Evolutionary conservation across 2,113 vertebrate species (phyloP), one percentile per base, ranked within the genome.

Genomic region (Patagioenas fasciata): DNA sequence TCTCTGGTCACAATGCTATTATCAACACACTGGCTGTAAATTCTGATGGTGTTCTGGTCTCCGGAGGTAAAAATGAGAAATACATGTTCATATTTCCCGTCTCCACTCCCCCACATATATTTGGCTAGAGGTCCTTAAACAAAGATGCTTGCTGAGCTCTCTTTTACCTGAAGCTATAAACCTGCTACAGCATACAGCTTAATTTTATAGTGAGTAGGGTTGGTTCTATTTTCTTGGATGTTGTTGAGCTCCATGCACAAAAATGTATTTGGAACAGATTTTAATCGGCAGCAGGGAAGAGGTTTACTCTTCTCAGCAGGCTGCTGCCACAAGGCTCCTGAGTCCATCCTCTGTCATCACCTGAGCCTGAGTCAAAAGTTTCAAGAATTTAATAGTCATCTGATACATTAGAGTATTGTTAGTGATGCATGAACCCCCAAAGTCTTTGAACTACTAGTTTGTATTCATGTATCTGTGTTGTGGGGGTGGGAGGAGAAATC

Each of bases 21-120:
- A 99, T 99, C 97, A 99, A 99, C 96, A 99, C 99, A 0, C 95
- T 99, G 88, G 98, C 99, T 61, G 99, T 99, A 38, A 99, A 99
- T 97, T 99, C 99, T 0, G 99, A 99, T 67, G 99, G 99, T 74
- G 99, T 99, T 20, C 96, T 99, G 88, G 99, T 99, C 51, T 99
- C 99, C 56, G 99, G 99, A 99, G 99, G 99, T 99, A 98, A 95
- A 77, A 85, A 38, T 54, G 9, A 85, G 32, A 94, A 87, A 69
- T 67, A 21, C 12, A 16, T 44, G 13, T 50, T 91, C 10, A 5
- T 85, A 18, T 62, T 80, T 89, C 36, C 31, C 6, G 16, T 67
- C 28, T 50, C 9, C 5, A 5, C 15, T 91, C 5, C 1, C 13
- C 10, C 4, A 2, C 2, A 4, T n/a, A 9, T 11, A 4, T 9